phyloP scores from a whole-genome alignment of 2,797 vertebrate genomes.

The Fundulus diaphanus region DNA sequence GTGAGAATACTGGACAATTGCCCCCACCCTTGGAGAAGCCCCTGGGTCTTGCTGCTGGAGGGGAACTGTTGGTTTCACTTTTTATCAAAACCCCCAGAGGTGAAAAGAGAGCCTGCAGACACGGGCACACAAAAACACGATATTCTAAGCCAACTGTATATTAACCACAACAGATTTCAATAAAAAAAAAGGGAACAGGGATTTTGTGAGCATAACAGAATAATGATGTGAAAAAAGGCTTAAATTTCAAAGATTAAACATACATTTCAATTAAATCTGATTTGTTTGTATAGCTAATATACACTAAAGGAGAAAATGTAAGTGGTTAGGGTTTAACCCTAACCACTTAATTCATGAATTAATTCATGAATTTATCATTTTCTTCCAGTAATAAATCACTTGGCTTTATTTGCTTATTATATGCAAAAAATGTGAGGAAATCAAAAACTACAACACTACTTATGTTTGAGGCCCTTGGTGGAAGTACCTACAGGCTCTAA shows the following conservation, averaged over 20 bases:
- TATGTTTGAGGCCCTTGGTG: constrained; percentile 44
- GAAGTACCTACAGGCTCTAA: constrained; percentile 70
- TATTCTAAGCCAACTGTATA: constrained; percentile 22
- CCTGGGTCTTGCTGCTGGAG: constrained; percentile 82
- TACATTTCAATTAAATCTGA: background rate
- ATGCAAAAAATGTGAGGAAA: constrained; percentile 16
- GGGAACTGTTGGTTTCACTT: constrained; percentile 87
- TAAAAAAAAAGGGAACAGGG: background rate
- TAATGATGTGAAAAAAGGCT: background rate
- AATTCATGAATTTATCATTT: background rate
- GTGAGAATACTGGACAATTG: constrained; percentile 88
- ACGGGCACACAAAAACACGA: constrained; percentile 6
- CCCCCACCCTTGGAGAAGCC: constrained; percentile 73
- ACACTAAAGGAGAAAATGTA: background rate
- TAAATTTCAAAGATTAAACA: background rate
- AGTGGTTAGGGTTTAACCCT: too few relatives aligned
- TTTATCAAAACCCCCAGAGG: constrained; percentile 73
- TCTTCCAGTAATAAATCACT: constrained; percentile 48
- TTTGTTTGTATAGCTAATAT: background rate
- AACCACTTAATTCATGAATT: too few relatives aligned
- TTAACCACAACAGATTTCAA: constrained; percentile 8
- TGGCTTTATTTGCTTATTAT: constrained; percentile 38
- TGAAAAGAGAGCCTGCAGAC: constrained; percentile 73
- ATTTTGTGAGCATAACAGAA: background rate
- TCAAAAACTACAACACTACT: constrained; percentile 32